These are phyloP conservation scores for Oxytorus armatus DNA, from an alignment of 2,888 invertebrate species.

Conservation along the genomic window DNA sequence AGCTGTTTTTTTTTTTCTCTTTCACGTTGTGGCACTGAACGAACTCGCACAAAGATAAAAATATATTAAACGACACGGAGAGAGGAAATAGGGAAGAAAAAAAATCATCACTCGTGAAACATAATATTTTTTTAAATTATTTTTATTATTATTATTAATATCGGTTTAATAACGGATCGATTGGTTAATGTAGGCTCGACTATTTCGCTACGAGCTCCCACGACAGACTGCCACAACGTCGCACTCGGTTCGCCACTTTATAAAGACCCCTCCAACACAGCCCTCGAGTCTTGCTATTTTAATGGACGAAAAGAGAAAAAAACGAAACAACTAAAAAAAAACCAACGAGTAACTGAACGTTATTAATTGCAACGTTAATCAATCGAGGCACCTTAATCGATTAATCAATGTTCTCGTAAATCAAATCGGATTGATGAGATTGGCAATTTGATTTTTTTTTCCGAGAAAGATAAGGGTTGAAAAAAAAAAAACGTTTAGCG, in stretches of 20 bases:
- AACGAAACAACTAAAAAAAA: no score
- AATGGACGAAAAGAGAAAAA: slow-evolving; percentile 71
- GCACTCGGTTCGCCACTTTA: slow-evolving; percentile 79
- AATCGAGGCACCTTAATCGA: slow-evolving; percentile 34
- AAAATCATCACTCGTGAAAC: slow-evolving; percentile 33
- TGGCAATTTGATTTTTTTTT: no score
- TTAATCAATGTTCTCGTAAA: slow-evolving; percentile 22
- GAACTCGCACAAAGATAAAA: neutral
- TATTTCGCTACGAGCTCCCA: slow-evolving; percentile 68
- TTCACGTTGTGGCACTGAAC: no score
- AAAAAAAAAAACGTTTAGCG: no score
- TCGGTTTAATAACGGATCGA: slow-evolving; percentile 47
- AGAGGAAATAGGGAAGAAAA: slow-evolving; percentile 2
- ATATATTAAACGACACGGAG: neutral
- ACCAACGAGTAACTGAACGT: slow-evolving; percentile 19
- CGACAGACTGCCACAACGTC: slow-evolving; percentile 76
- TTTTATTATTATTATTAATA: no score
- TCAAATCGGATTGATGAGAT: no score
- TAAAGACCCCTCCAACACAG: slow-evolving; percentile 75
- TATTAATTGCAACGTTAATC: slow-evolving; percentile 41
- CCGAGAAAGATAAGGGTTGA: no score
- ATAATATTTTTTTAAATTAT: slow-evolving; percentile 13
- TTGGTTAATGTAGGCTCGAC: slow-evolving; percentile 67
- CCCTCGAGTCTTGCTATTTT: slow-evolving; percentile 66
- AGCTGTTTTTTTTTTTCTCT: no score